These are phyloP conservation scores for Pyrochroa serraticornis DNA, from an alignment of 2,888 invertebrate genomes.

Conservation along the genomic window DNA sequence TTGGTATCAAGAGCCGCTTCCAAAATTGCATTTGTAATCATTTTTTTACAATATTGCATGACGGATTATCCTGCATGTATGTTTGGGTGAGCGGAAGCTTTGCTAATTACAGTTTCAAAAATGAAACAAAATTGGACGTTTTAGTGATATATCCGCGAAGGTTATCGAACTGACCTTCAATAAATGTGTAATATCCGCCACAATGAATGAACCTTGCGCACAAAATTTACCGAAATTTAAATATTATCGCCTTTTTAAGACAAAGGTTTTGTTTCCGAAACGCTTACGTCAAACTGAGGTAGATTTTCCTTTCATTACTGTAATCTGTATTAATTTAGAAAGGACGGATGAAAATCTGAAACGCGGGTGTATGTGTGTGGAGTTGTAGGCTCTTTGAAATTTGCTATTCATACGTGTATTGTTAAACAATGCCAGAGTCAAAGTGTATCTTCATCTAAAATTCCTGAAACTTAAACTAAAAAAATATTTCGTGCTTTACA, in stretches of 20 bases:
- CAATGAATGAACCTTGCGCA: conserved; percentile 37
- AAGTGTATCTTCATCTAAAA: conserved; percentile 54
- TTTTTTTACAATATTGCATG: background rate
- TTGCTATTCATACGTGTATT: conserved; percentile 50
- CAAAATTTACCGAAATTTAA: conserved; percentile 38
- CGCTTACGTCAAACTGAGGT: background rate
- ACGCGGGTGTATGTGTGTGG: too few relatives aligned
- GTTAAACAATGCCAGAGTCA: conserved; percentile 49
- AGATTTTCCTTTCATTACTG: too few relatives aligned
- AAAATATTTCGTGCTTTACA: conserved; percentile 48
- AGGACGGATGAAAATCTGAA: conserved; percentile 6
- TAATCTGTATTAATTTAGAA: conserved; percentile 9
- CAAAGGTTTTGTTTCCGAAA: conserved; percentile 9
- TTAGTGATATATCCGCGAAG: conserved; percentile 32
- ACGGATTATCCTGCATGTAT: background rate
- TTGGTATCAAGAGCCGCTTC: too few relatives aligned
- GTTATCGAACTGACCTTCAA: conserved; percentile 46
- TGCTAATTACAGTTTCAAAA: conserved; percentile 11
- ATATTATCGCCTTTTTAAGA: conserved; percentile 37
- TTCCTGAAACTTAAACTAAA: conserved; percentile 45
- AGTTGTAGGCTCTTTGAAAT: conserved; percentile 30
- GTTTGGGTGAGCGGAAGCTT: conserved; percentile 3
- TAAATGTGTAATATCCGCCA: conserved; percentile 40
- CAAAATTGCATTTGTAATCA: background rate
- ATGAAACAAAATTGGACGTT: conserved; percentile 18